A percentile compares a stretch with the other conserved stretches of the same genome.
phyloP scores from a whole-genome alignment of 2,888 invertebrate species.

The Synergus laeviventris region DNA sequence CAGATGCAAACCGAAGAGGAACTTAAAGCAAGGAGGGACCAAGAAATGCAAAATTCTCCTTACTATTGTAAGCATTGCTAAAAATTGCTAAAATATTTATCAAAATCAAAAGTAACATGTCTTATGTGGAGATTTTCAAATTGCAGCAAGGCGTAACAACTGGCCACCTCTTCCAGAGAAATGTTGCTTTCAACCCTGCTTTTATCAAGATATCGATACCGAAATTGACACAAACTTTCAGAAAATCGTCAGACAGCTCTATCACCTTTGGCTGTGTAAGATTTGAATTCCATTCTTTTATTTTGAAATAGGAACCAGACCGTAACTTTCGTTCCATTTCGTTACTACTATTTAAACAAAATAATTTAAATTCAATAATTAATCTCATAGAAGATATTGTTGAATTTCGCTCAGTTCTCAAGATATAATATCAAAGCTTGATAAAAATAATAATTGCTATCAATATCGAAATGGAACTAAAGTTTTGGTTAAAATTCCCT shows the following conservation, averaged over 20 bases:
- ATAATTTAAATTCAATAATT: too few relatives aligned
- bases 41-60: conserved; percentile 76
- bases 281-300: conserved; percentile 62
- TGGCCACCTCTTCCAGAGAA: conserved; percentile 98
- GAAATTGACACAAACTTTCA: conserved; percentile 99
- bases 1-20: conserved; percentile 94
- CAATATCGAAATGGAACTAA: too few relatives aligned
- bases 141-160: conserved; percentile 88
- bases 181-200: conserved; percentile 97
- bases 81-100: not conserved
- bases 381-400: too few relatives aligned
- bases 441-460: too few relatives aligned
- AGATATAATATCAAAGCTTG: too few relatives aligned
- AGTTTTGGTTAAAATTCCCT: not conserved
- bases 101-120: not conserved
- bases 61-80: conserved; percentile 74
- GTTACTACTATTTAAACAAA: too few relatives aligned
- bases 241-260: conserved; percentile 94
- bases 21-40: conserved; percentile 82
- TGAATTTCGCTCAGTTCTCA: too few relatives aligned
- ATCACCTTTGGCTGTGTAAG: conserved; percentile 98
- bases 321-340: too few relatives aligned
- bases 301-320: not conserved
- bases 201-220: conserved; percentile 99
- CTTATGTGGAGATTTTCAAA: conserved; percentile 29